Conservation (phyloP, 2,797 vertebrate genomes). For the Limnodromus scolopaceus region DNA sequence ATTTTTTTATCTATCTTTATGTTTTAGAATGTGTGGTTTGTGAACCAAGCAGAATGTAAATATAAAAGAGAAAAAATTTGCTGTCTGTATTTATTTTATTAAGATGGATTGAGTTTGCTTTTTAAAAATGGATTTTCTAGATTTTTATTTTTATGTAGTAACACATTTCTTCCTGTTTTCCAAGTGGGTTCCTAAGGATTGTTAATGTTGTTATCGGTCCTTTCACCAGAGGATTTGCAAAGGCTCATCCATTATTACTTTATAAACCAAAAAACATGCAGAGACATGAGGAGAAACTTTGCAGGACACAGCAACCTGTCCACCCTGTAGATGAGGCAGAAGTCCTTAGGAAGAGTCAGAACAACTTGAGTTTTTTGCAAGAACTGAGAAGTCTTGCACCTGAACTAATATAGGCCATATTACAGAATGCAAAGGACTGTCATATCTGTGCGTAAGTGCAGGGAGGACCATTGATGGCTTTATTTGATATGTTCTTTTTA, state of each 20-base stretch:
- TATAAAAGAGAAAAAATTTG: neutral
- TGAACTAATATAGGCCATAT: neutral
- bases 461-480: neutral
- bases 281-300: neutral
- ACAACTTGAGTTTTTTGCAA: neutral
- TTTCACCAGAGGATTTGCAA: neutral
- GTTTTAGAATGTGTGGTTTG: neutral
- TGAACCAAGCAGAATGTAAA: neutral
- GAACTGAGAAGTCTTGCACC: neutral
- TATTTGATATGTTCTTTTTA: neutral
- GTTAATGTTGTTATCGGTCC: fast-evolving
- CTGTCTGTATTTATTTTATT: neutral
- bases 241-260: neutral
- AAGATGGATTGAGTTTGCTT: neutral
- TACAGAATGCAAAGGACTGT: neutral
- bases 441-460: fast-evolving
- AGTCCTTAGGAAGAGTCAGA: neutral
- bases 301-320: neutral
- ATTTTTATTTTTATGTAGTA: neutral
- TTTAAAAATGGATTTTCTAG: neutral
- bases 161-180: neutral
- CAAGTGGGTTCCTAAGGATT: neutral
- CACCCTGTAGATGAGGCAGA: neutral
- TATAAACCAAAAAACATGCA: neutral
- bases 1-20: neutral